Evolutionary conservation across 2,888 invertebrate species (phyloP).

Genomic region (Cheilosia vulpina): DNA sequence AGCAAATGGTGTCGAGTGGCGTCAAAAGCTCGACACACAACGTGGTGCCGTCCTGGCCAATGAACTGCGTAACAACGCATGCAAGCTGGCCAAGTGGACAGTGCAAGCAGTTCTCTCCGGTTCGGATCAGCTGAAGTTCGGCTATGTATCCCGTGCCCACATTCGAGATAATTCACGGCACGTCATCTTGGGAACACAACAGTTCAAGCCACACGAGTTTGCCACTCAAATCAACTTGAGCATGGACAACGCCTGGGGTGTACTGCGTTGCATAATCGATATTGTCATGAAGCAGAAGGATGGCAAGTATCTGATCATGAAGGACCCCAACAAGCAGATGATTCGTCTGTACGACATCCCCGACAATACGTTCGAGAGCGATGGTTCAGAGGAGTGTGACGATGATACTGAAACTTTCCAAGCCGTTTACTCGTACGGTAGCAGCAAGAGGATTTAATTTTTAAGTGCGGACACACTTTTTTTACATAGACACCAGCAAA

Average conservation of each 20-base stretch:
- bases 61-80: conserved; percentile 99
- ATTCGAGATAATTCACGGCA: conserved; percentile 97
- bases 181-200: conserved; percentile 98
- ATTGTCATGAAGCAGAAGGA: conserved; percentile 98
- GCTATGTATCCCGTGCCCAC: conserved; percentile 98
- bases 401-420: conserved; percentile 83
- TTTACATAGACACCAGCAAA: conserved; percentile 3
- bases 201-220: conserved; percentile 99
- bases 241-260: conserved; percentile 99
- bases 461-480: conserved; percentile 19
- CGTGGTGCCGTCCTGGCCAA: conserved; percentile 99
- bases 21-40: conserved; percentile 98
- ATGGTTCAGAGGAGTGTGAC: conserved; percentile 90
- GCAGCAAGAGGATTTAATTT: conserved; percentile 66
- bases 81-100: conserved; percentile 99
- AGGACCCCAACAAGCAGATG: conserved; percentile 99
- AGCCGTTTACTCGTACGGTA: conserved; percentile 80
- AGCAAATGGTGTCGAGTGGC: conserved; percentile 99
- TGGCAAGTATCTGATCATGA: conserved; percentile 98
- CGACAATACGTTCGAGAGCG: conserved; percentile 98
- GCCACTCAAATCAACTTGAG: conserved; percentile 99
- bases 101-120: conserved; percentile 97
- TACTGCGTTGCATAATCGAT: conserved; percentile 98
- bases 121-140: conserved; percentile 98
- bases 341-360: conserved; percentile 99